Base-by-base conservation (phyloP, 2,113 vertebrate species). In the Epinephelus moara region DNA sequence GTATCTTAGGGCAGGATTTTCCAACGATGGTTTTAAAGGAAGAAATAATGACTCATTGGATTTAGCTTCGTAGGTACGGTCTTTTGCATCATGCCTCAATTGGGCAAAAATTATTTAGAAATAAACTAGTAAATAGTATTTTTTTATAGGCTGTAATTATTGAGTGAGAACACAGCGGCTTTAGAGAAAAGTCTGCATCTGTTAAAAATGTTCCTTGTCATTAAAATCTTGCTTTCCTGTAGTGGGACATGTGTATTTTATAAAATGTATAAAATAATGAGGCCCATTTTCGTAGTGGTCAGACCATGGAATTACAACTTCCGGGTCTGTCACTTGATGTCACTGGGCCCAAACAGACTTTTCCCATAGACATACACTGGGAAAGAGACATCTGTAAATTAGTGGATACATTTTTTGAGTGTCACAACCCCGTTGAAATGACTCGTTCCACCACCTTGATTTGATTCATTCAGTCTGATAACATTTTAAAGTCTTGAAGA, bases 1-100 rank as follows among this genome's bases (percentile, higher is more conserved):
- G 87, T 89, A 90, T 94, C 84, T 92, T 92, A 72, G 81, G 81
- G 80, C 75, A 86, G 91, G 68, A 86, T 88, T 94, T 95, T 94
- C 90, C 93, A 89, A 55, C 61, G 69, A 81, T 84, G 80, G 81
- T 80, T 90, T 52, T 89, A 70, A 89, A 86, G 85, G 80, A 85
- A 92, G 89, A 92, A 92, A 91, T 90, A 86, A 90, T 90, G 76
- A 92, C 72, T 91, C 88, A 78, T 40, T 84, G 78, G 63, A 74
- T 85, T 85, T 52, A 59, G 81, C 90, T 79, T 85, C 6, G 49
- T 53, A 52, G 49, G 50, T 33, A 37, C 30, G 25, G 13, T 5
- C 7, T 78, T 75, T 81, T 85, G 75, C 87, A 75, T 91, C 75
- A 42, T 74, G 40, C 62, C 75, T 52, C 49, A 85, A 18, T 62